Base-by-base conservation (phyloP, 1,140 invertebrate genomes). In the Meloidogyne chitwoodi region DNA sequence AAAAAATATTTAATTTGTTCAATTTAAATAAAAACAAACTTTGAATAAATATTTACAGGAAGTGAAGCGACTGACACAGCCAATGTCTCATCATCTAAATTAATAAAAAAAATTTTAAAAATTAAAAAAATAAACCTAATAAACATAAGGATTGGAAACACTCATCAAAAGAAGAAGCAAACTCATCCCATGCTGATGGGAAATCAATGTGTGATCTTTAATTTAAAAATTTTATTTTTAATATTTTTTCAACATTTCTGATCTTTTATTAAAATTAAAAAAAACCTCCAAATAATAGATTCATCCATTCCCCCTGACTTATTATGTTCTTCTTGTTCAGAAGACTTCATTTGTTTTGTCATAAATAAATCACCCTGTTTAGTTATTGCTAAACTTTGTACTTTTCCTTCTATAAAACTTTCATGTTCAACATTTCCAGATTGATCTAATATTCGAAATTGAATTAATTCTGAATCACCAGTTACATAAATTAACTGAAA, bases 1-100 rank as follows among this genome's bases (percentile, higher is more conserved):
- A 34, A 27, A 85, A 76, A 12, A 56, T n/a, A 61, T 74, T 68
- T 78, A 76, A 78, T 22, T 65, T 24, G 16, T n/a, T 11, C 0
- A 70, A 74, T 31, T 75, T 10, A 16, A 14, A 29, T 72, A 77
- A 29, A 26, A 27, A 26, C 76, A 26, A 71, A 87, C 84, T 86
- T 85, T 27, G 84, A 84, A 70, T 81, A 86, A 66, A 87, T 81
- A 75, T 86, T 87, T 24, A 83, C 76, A n/a, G 84, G 84, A 26
- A 80, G 27, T 27, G 80, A 70, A 16, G 68, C 65, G 2, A 79
- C 75, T 26, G 84, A 74, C 12, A 79, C 86, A 16, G 84, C 77
- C 14, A 86, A 27, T 27, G 84, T 87, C 10, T 81, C 63, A 63
- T 63, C 34, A 63, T 63, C 71, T 64, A 61, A 72, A 19, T 2